A percentile compares a stretch with the other conserved stretches of the same genome.
These are phyloP conservation scores for Orycteropus afer DNA, from an alignment of 2,113 vertebrate genomes.

Conservation along the genomic window DNA sequence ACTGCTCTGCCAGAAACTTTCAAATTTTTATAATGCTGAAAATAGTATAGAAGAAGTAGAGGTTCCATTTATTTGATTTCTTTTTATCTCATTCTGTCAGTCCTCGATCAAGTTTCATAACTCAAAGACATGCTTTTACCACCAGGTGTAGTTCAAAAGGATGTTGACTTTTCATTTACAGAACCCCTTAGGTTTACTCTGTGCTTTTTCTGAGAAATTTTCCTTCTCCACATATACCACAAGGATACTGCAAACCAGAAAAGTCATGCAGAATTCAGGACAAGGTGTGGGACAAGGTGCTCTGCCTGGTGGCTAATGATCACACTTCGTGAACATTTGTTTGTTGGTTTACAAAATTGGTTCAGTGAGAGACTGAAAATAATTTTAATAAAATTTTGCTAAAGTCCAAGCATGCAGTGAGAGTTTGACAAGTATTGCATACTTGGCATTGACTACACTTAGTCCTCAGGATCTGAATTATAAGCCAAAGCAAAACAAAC, in stretches of 20 bases:
- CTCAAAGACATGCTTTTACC: slow-evolving; percentile 66
- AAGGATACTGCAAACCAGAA: background rate
- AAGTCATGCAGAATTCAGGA: background rate
- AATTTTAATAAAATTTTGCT: slow-evolving; percentile 10
- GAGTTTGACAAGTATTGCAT: background rate
- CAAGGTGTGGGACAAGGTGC: background rate
- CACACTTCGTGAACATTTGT: background rate
- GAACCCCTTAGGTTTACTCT: slow-evolving; percentile 59
- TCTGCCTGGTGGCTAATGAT: slow-evolving; percentile 13
- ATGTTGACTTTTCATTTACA: slow-evolving; percentile 71
- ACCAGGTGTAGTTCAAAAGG: slow-evolving; percentile 62
- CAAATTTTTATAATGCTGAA: slow-evolving; percentile 75
- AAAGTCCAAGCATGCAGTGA: background rate
- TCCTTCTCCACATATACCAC: background rate
- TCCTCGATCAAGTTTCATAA: slow-evolving; percentile 68
- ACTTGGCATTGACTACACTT: background rate
- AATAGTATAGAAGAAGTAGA: slow-evolving; percentile 64
- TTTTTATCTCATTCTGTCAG: slow-evolving; percentile 73
- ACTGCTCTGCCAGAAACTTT: slow-evolving; percentile 63
- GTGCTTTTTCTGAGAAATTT: background rate
- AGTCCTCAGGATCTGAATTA: background rate
- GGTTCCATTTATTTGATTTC: slow-evolving; percentile 65
- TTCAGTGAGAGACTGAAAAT: slow-evolving; percentile 8
- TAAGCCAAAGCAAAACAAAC: background rate
- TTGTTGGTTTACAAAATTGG: background rate